phyloP scores from a whole-genome alignment of 2,797 vertebrate genomes.

The Squalus acanthias region DNA sequence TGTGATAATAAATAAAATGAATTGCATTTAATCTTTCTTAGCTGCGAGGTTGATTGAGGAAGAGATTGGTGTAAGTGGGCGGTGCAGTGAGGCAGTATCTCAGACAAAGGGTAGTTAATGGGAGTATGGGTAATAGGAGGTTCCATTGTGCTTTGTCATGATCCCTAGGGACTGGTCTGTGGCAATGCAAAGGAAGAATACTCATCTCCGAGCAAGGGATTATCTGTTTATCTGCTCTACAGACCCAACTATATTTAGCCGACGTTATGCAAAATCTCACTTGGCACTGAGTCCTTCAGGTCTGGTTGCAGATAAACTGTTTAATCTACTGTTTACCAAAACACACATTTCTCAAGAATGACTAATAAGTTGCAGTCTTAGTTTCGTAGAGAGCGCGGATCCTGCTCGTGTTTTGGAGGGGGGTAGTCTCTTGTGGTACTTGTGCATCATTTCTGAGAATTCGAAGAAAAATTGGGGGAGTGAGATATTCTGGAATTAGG shows the following conservation, averaged over 20 bases:
- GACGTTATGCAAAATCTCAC: neutral
- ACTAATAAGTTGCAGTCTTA: neutral
- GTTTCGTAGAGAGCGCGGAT: neutral
- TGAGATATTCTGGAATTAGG: neutral
- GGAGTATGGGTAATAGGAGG: neutral
- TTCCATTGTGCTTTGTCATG: neutral
- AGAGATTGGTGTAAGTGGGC: neutral
- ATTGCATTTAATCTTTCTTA: neutral
- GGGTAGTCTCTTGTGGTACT: too few species aligned
- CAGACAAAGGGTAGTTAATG: neutral
- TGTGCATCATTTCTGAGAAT: neutral
- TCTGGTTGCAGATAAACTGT: neutral
- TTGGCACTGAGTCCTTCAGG: neutral
- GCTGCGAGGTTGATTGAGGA: neutral
- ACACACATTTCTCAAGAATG: neutral
- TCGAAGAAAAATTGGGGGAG: neutral
- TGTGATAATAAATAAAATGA: neutral
- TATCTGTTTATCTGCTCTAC: neutral
- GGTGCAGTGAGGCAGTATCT: neutral
- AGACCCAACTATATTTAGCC: neutral
- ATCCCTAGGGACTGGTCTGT: neutral
- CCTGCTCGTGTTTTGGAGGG: neutral
- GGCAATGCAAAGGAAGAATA: neutral
- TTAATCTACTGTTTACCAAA: constrained; percentile 1
- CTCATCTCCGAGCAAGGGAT: neutral